Evolutionary conservation across 2,888 invertebrate species (phyloP), one percentile per base, ranked within the genome.

Genomic region (Cheilosia scutellata): DNA sequence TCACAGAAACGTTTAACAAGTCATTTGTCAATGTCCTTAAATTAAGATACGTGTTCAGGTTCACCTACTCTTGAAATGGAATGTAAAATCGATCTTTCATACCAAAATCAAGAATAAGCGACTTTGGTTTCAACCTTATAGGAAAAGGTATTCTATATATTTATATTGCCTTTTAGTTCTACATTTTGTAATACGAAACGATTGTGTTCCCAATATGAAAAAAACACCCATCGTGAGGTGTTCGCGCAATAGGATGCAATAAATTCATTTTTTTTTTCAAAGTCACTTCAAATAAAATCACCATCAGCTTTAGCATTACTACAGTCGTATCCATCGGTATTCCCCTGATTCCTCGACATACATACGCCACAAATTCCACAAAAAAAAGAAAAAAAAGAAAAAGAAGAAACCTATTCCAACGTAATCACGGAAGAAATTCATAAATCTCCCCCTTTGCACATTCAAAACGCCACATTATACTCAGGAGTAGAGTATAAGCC

Each of bases 401-500:
- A 60, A 27, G 20, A 27, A 66, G n/a, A 49, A 6, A n/a, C 20
- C 16, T 60, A 71, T 62, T 62, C 33, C 33, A 74, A 65, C 55
- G 55, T 74, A 74, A 63, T 74, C 55, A 49, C 63, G 74, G 63
- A 74, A 74, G 74, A 74, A 74, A 74, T 63, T 74, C 63, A 74
- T 74, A 65, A 74, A 74, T 65, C 33, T 57, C 55, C 47, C 55
- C 25, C 25, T 7, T 29, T 33, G 7, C 31, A 20, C 42, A 53
- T 20, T 16, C 7, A n/a, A 29, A 72, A 53, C 42, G 40, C 31
- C 62, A 62, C 29, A 62, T 53, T 42, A 51, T 42, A 62, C 42
- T 72, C 53, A 62, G 25, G 51, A 40, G 42, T 6, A 20, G 33
- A 55, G 40, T 40, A 27, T 47, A 25, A 44, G 42, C 53, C 57